Base-by-base conservation (phyloP, 2,888 invertebrate genomes). In the Lymantria dispar region DNA sequence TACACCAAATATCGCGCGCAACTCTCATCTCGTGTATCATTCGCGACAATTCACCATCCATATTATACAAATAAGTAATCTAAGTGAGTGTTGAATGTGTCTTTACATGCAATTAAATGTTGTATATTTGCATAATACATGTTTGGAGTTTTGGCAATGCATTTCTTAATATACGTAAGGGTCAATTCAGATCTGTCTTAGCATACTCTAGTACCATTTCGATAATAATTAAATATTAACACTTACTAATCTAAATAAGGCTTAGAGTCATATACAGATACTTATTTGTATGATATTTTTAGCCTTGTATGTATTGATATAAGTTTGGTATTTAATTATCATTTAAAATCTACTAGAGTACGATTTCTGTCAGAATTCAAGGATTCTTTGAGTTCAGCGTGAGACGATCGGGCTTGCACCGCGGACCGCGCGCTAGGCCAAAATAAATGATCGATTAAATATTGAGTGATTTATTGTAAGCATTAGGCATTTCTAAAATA, bases 141-240 rank as follows among this genome's bases (percentile, higher is more conserved):
- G 87, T 69, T 74, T 85, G 86, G 68, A 76, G 74, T 84, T 84
- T 85, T 86, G 80, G 81, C 79, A 84, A 81, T 83, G 85, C 85
- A 88, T 87, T 89, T 90, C 85, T 87, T 86, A 85, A 82, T 82
- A 84, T 87, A 88, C 81, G 81, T 87, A 82, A 80, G 72, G n/a
- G n/a, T n/a, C n/a, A n/a, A n/a, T n/a, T n/a, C n/a, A n/a, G n/a
- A n/a, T n/a, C n/a, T n/a, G n/a, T n/a, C n/a, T n/a, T n/a, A n/a
- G n/a, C n/a, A n/a, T n/a, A n/a, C n/a, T n/a, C n/a, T n/a, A n/a
- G n/a, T n/a, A n/a, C n/a, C n/a, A n/a, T n/a, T n/a, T n/a, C n/a
- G n/a, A n/a, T n/a, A n/a, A n/a, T n/a, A n/a, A n/a, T n/a, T n/a
- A n/a, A n/a, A n/a, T n/a, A n/a, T n/a, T n/a, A n/a, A n/a, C n/a